Percentiles rank a stretch among this genome's conserved stretches.
Evolutionary conservation across 1,140 invertebrate species (phyloP).

Genomic region (Melitaea cinxia): DNA sequence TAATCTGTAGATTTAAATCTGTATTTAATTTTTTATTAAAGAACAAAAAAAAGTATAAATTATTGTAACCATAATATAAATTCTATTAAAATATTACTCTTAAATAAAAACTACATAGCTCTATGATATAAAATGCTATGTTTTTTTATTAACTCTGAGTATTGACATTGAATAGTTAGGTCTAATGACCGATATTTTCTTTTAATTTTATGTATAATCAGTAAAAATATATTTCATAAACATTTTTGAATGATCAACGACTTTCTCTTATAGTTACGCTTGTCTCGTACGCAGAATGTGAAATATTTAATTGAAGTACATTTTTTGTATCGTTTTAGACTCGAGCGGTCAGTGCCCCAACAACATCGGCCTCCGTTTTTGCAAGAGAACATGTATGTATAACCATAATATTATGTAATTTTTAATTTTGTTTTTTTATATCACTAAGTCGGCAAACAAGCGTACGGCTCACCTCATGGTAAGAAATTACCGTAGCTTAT

Average conservation of each 20-base stretch:
- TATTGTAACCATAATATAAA: background rate
- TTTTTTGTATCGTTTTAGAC: constrained; percentile 65
- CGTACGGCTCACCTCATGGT: too few relatives aligned
- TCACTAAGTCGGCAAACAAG: too few relatives aligned
- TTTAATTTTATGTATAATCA: background rate
- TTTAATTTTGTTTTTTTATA: background rate
- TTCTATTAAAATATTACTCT: background rate
- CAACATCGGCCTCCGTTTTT: constrained; percentile 68
- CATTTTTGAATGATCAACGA: background rate
- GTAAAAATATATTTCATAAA: background rate
- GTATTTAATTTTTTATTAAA: too few relatives aligned
- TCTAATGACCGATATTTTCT: background rate
- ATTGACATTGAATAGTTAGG: background rate
- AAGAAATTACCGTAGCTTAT: too few relatives aligned
- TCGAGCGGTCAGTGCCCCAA: constrained; percentile 76
- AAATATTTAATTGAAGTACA: background rate
- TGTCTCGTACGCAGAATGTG: background rate
- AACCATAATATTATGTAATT: constrained; percentile 3
- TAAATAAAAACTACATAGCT: background rate
- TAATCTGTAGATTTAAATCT: too few relatives aligned
- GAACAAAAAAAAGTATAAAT: background rate
- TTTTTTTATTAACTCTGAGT: background rate
- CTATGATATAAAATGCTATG: too few relatives aligned
- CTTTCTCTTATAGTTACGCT: background rate
- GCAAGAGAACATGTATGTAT: constrained; percentile 63